A percentile compares a stretch with the other conserved stretches of the same genome.
phyloP scores from a whole-genome alignment of 2,888 invertebrate genomes.

The Mythimna vitellina region DNA sequence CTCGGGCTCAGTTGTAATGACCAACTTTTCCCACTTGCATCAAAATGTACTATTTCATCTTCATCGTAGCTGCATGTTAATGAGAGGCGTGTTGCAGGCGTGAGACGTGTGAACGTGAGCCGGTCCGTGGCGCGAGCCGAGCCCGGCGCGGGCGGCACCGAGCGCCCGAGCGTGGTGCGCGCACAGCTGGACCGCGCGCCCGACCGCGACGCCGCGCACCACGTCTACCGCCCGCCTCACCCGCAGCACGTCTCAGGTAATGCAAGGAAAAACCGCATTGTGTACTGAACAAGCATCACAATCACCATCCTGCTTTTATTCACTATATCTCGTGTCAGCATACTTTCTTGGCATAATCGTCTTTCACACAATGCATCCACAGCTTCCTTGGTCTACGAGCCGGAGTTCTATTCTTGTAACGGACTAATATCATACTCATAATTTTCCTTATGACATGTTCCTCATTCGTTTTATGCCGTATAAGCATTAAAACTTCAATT shows the following conservation, averaged over 20 bases:
- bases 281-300: not conserved
- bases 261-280: conserved; percentile 8
- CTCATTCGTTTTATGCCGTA: not conserved
- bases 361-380: not conserved
- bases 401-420: not conserved
- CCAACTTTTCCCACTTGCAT: not conserved
- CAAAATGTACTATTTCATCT: conserved; percentile 5
- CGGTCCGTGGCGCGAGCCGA: conserved; percentile 73
- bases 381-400: not conserved
- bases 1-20: not conserved
- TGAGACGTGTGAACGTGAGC: conserved; percentile 78
- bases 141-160: conserved; percentile 80
- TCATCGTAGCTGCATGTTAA: conserved; percentile 51
- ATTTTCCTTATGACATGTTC: not conserved
- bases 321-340: not conserved
- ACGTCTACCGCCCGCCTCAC: conserved; percentile 84
- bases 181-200: conserved; percentile 88
- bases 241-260: conserved; percentile 87
- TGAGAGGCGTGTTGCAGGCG: conserved; percentile 80
- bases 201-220: conserved; percentile 84
- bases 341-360: not conserved
- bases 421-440: not conserved
- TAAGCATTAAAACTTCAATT: not conserved
- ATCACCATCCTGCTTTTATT: not conserved
- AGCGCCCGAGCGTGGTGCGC: conserved; percentile 88